phyloP scores from a whole-genome alignment of 1,140 invertebrate genomes.

The Sipha flava region DNA sequence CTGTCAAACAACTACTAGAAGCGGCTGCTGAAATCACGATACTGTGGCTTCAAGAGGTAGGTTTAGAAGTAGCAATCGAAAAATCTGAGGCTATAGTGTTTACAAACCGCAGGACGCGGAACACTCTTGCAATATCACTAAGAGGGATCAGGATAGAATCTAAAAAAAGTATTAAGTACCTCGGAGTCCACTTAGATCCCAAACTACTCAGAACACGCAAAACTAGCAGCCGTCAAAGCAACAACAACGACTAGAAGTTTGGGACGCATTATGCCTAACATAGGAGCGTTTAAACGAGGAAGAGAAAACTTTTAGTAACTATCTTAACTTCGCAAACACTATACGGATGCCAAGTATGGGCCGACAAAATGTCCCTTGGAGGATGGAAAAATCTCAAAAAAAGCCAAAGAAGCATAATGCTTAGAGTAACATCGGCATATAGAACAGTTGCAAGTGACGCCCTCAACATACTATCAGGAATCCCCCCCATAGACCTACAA shows the following conservation, averaged over 20 bases:
- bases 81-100: slow-evolving; percentile 12
- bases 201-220: not conserved
- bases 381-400: not conserved
- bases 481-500: not conserved
- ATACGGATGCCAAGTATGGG: not conserved
- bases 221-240: not conserved
- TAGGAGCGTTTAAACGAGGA: not conserved
- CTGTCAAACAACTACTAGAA: not conserved
- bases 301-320: not conserved
- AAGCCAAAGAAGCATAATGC: not conserved
- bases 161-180: not conserved
- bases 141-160: not conserved
- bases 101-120: not conserved
- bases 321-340: not conserved
- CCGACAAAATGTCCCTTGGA: not conserved
- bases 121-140: not conserved
- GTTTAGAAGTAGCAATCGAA: not conserved
- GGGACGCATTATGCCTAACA: not conserved
- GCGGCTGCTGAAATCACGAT: not conserved
- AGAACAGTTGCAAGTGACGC: not conserved
- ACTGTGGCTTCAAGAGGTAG: not conserved
- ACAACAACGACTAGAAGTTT: not conserved
- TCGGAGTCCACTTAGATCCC: not conserved
- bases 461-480: not conserved
- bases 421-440: not conserved